Base-by-base conservation (phyloP, 2,888 invertebrate genomes). In the Bimastos eiseni region DNA sequence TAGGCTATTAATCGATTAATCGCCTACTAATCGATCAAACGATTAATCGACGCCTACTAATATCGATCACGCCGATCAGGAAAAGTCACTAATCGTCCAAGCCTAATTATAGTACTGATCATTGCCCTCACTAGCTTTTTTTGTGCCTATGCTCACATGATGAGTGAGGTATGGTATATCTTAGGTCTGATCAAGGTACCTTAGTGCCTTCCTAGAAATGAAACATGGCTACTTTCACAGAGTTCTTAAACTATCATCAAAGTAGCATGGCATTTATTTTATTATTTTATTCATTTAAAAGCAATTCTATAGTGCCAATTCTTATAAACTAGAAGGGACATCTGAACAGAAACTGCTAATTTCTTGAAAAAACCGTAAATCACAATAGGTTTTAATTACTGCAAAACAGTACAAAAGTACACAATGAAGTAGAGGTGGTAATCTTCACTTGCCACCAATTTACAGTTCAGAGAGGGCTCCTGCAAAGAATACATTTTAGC, bases 371-470 rank as follows among this genome's bases (percentile, higher is more conserved):
- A 70, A 70, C 11, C 70, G 8, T 70, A 70, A 55, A 70, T 70
- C 70, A 70, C 70, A 70, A 70, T 70, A 70, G 70, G 70, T 70
- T 70, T 49, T 70, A 70, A 70, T 70, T 70, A 70, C 70, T 49
- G 70, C 11, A 70, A 49, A 70, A 70, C 70, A 70, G 30, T 70
- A 70, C 70, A 70, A 70, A 70, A 70, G 30, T 70, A 70, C 70
- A 70, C 70, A 8, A 70, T 70, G 70, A 70, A 30, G 70, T 70
- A 70, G 30, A 70, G 70, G 70, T 70, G 70, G 70, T 70, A 70
- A 70, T n/a, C 70, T 70, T 70, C 70, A 70, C 70, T n/a, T 70
- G 70, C 70, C n/a, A 70, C 70, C 70, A 70, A 70, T 70, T 70
- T 70, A 70, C 70, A 70, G 70, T 70, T 70, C 17, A 70, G 2